These are phyloP conservation scores for Isotomurus palustris DNA, from an alignment of 2,888 invertebrate genomes.

Conservation along the genomic window DNA sequence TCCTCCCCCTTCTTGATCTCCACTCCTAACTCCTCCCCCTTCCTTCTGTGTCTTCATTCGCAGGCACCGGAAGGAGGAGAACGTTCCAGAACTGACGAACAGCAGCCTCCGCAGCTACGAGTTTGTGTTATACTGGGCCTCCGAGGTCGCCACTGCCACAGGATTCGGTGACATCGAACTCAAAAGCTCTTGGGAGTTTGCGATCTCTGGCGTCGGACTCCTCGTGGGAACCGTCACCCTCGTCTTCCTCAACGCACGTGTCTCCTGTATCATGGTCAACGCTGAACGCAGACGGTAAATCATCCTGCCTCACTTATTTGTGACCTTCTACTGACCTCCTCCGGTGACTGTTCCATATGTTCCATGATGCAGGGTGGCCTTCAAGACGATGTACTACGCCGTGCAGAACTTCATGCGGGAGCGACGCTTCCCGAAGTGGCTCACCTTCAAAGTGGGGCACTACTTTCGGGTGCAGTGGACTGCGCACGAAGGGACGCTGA, in stretches of 20 bases:
- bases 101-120: constrained; percentile 5
- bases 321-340: not conserved
- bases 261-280: constrained; percentile 39
- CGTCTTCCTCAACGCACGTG: constrained; percentile 30
- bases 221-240: constrained; percentile 28
- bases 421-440: constrained; percentile 30
- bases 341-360: no score
- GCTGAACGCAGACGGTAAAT: constrained; percentile 35
- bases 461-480: constrained; percentile 42
- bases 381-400: constrained; percentile 38
- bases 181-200: constrained; percentile 18
- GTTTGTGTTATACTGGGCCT: constrained; percentile 34
- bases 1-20: no score
- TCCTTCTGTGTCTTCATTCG: no score
- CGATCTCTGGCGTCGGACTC: constrained; percentile 15
- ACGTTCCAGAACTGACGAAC: not conserved
- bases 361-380: constrained; percentile 33
- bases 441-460: constrained; percentile 19
- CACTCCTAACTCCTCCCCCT: no score
- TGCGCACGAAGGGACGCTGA: constrained; percentile 37
- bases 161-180: constrained; percentile 38
- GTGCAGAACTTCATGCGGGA: constrained; percentile 35
- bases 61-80: no score
- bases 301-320: no score
- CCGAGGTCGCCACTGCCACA: constrained; percentile 24